A percentile compares a stretch with the other conserved stretches of the same genome.
These are phyloP conservation scores for Tolmerus cingulatus DNA, from an alignment of 2,888 invertebrate genomes.

Conservation along the genomic window DNA sequence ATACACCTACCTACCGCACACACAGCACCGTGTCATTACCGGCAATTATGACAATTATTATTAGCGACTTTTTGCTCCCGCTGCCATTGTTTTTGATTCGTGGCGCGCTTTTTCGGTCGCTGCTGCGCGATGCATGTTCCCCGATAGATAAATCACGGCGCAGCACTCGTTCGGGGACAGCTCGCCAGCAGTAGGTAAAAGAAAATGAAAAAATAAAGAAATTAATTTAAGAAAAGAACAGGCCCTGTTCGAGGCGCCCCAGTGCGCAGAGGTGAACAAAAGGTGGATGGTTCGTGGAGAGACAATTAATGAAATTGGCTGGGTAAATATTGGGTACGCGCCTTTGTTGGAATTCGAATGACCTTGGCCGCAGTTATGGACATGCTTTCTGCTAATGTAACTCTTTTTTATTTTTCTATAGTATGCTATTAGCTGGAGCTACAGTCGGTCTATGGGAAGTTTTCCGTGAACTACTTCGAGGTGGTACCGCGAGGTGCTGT, in stretches of 20 bases:
- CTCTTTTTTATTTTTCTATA: not conserved
- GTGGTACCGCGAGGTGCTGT: not conserved
- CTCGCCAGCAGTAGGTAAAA: not conserved
- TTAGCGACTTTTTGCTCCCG: not conserved
- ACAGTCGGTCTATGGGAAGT: not conserved
- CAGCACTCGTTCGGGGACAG: not conserved
- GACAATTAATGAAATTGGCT: constrained; percentile 12
- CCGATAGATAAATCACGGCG: constrained; percentile 20
- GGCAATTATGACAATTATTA: constrained; percentile 27
- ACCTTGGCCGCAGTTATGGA: not conserved
- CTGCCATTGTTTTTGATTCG: constrained; percentile 21
- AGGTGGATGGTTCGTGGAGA: constrained; percentile 19
- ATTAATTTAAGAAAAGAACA: not conserved
- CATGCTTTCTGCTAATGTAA: not conserved
- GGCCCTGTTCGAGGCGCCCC: not conserved
- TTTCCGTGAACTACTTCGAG: not conserved
- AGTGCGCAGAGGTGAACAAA: constrained; percentile 5
- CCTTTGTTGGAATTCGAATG: not conserved
- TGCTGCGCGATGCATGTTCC: not conserved
- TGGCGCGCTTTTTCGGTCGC: not conserved
- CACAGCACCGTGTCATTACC: not conserved
- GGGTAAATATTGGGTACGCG: constrained; percentile 15
- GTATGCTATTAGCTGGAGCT: not conserved
- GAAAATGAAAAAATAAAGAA: not conserved
- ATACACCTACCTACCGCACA: not conserved